A percentile compares a stretch with the other conserved stretches of the same genome.
phyloP scores from a whole-genome alignment of 2,797 vertebrate genomes.

The Pygocentrus nattereri region DNA sequence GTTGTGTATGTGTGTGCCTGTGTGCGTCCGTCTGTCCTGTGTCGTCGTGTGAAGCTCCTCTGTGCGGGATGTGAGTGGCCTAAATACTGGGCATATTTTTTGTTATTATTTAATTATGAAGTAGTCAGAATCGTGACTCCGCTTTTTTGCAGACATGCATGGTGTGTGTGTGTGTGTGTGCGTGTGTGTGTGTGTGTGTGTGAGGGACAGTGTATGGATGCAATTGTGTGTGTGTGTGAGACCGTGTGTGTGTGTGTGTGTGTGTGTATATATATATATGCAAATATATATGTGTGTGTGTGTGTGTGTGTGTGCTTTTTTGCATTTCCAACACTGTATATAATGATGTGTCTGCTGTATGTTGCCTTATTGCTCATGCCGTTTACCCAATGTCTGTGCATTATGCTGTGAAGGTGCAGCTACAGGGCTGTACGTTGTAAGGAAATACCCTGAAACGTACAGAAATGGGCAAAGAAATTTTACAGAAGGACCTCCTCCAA shows the following conservation, averaged over 20 bases:
- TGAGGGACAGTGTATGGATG: slow-evolving; percentile 2
- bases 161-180: slow-evolving; percentile 49
- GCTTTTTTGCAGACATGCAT: slow-evolving; percentile 57
- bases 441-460: neutral
- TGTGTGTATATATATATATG: slow-evolving; percentile 4
- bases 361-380: neutral
- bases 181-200: slow-evolving; percentile 23
- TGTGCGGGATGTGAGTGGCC: slow-evolving; percentile 22
- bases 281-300: neutral
- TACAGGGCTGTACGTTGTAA: neutral
- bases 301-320: slow-evolving; percentile 15
- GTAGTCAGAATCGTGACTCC: slow-evolving; percentile 54
- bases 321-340: slow-evolving; percentile 33
- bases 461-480: too few relatives aligned
- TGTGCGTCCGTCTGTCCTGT: slow-evolving; percentile 41
- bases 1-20: slow-evolving; percentile 25
- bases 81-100: slow-evolving; percentile 22
- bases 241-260: slow-evolving; percentile 41
- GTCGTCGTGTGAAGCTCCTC: slow-evolving; percentile 40
- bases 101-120: slow-evolving; percentile 21
- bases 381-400: neutral
- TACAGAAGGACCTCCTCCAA: neutral
- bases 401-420: neutral
- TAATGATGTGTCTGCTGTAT: neutral
- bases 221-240: slow-evolving; percentile 39